These are phyloP conservation scores for Cassiopea andromeda DNA, from an alignment of 30 jellyfish, hydroid and myxozoan species.

Conservation along the genomic window DNA sequence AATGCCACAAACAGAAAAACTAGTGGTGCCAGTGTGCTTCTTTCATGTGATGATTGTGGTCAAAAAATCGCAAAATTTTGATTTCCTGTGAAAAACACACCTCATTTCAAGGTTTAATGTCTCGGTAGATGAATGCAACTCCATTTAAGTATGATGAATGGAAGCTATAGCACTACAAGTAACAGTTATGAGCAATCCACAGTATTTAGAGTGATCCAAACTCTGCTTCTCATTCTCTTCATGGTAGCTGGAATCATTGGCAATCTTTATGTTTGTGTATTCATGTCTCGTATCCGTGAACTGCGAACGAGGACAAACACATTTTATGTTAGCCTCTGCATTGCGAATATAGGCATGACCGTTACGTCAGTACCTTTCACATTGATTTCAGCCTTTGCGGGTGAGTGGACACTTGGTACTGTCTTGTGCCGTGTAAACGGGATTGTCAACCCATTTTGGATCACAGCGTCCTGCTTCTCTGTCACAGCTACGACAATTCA, in stretches of 20 bases:
- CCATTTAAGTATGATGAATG: not conserved
- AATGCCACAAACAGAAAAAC: not conserved
- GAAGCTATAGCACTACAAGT: not conserved
- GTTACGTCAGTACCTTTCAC: slow-evolving; percentile 74
- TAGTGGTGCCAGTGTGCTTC: not conserved
- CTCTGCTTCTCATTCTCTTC: slow-evolving; percentile 21
- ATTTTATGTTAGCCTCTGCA: slow-evolving; percentile 56
- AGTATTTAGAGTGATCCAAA: slow-evolving; percentile 35
- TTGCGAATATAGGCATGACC: slow-evolving; percentile 75
- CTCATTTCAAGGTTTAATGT: too few species aligned
- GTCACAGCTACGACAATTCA: slow-evolving; percentile 71
- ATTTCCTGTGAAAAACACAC: too few species aligned
- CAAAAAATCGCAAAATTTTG: too few species aligned
- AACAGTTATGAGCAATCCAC: slow-evolving; percentile 1
- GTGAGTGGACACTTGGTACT: slow-evolving; percentile 70
- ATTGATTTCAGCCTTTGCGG: slow-evolving; percentile 54
- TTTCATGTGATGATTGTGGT: not conserved
- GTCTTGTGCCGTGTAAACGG: slow-evolving; percentile 69
- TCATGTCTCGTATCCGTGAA: slow-evolving; percentile 54
- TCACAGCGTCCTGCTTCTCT: slow-evolving; percentile 69
- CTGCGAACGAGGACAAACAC: slow-evolving; percentile 74
- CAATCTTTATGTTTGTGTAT: slow-evolving; percentile 23
- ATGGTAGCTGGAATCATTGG: slow-evolving; percentile 65
- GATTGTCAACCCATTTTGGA: slow-evolving; percentile 70
- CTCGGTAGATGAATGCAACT: too few species aligned